Base-by-base conservation (phyloP, 2,888 invertebrate species). In the Cetonia aurata region DNA sequence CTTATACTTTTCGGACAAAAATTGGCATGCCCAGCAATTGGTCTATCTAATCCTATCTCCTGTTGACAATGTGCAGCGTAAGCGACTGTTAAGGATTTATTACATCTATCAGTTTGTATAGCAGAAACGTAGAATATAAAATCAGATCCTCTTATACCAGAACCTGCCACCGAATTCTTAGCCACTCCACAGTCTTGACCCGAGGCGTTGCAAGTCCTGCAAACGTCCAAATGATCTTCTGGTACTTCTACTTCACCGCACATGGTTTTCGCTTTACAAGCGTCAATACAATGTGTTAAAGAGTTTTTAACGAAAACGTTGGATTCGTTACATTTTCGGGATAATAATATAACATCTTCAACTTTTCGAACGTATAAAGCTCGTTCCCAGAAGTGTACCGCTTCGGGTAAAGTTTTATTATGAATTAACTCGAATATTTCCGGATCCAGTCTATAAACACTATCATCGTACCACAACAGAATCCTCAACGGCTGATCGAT, bases 61-160 rank as follows among this genome's bases (percentile, higher is more conserved):
- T 98, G 97, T 83, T 99, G 99, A 80, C 99, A 99, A 83, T 99
- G 99, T 0, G 98, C 98, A 0, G 99, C 98, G 85, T 98, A 99
- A 0, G 99, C 98, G 0, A 98, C 96, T 0, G 98, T 98, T 73
- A 94, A 87, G 0, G 95, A 95, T 76, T 95, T 92, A 74, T 92
- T 90, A 83, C 99, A 99, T n/a, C 80, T 74, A 41, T 94, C 93
- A 0, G 98, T 96, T 83, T 96, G 93, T 80, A 96, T 91, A 0
- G 98, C 97, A 4, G 98, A 98, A 6, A 99, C 96, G 84, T 99
- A 99, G 75, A 99, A 92, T 0, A 99, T 92, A 84, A 99, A 99
- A 86, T 99, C 98, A 0, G 96, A 92, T 76, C 93, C 90, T 67
- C 89, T 87, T 13, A 95, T 92, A 2, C 96, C 94, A 48, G 86